These are phyloP conservation scores for Anguilla obscura DNA, from an alignment of 2,797 vertebrate genomes.

Conservation along the genomic window DNA sequence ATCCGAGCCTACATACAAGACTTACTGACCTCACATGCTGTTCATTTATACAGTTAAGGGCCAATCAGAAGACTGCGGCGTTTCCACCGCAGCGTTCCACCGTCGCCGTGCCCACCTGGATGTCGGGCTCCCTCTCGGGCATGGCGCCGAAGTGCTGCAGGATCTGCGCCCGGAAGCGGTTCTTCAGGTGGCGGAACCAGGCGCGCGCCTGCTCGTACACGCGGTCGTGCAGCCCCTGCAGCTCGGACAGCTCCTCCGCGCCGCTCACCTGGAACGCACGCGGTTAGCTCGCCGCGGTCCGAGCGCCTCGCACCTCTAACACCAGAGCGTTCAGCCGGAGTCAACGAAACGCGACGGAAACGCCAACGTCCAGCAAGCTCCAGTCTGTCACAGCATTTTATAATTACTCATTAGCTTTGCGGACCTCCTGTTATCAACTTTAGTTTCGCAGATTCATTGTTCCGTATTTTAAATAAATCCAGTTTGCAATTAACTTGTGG, in stretches of 20 bases:
- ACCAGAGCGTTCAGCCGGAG: neutral
- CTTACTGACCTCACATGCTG: neutral
- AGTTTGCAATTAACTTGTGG: neutral
- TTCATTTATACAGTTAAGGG: neutral
- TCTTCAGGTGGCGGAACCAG: constrained; percentile 96
- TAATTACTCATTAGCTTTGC: neutral
- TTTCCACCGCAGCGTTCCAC: constrained; percentile 72
- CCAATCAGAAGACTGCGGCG: neutral
- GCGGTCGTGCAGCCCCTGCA: constrained; percentile 85
- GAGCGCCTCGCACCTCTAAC: neutral
- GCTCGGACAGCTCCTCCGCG: constrained; percentile 72
- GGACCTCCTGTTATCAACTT: neutral
- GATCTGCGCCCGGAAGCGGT: constrained; percentile 86
- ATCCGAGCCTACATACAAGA: neutral
- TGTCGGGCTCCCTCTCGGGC: constrained; percentile 83
- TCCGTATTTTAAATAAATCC: neutral
- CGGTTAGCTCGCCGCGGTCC: neutral
- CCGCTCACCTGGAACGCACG: constrained; percentile 74
- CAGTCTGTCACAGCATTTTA: neutral
- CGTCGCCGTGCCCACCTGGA: constrained; percentile 92
- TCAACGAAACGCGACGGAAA: neutral
- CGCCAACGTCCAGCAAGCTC: neutral
- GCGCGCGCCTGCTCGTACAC: constrained; percentile 39
- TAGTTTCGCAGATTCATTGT: neutral
- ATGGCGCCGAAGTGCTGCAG: constrained; percentile 83